phyloP scores from a whole-genome alignment of 2,113 vertebrate genomes.

The Phrynosoma blainvillii region DNA sequence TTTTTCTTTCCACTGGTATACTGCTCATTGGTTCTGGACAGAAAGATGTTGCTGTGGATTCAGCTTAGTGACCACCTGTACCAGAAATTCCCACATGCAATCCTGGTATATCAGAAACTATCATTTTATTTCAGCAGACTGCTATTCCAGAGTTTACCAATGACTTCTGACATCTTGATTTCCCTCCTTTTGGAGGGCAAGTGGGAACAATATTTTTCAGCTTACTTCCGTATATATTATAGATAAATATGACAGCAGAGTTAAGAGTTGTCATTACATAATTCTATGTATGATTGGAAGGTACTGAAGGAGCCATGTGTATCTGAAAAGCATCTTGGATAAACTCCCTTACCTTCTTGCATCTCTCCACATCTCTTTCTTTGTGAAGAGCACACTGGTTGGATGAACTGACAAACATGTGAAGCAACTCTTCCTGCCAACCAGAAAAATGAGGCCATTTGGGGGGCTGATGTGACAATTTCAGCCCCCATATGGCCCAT shows the following conservation, averaged over 20 bases:
- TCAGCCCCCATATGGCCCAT: too few relatives aligned
- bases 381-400: background rate
- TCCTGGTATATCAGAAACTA: background rate
- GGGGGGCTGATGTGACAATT: background rate
- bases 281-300: conserved; percentile 7
- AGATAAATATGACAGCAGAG: conserved; percentile 20
- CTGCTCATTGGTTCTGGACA: background rate
- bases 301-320: background rate
- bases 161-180: background rate
- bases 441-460: background rate
- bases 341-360: background rate
- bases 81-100: background rate
- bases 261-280: conserved; percentile 10
- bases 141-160: background rate
- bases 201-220: conserved; percentile 7
- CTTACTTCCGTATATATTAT: background rate
- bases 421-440: background rate
- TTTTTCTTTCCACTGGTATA: background rate
- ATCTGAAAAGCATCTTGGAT: background rate
- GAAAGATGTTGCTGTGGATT: background rate
- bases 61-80: too few relatives aligned
- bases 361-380: background rate
- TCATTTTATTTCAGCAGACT: background rate
- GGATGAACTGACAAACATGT: background rate
- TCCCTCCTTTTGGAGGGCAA: background rate